Conservation (phyloP, 2,888 invertebrate genomes). For the Rhamphomyia laevipes region DNA sequence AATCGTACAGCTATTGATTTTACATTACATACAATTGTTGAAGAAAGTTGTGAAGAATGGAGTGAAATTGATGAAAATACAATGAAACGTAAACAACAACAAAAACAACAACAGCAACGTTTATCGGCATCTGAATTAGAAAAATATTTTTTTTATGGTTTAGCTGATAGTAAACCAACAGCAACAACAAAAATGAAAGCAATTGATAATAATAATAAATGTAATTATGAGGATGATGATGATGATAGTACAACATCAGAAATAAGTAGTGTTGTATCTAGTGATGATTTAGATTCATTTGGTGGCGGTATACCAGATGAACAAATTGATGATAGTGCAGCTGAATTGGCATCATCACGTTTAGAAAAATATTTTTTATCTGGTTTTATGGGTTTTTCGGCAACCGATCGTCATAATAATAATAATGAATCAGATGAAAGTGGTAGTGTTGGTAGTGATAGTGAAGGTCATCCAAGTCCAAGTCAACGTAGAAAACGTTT, state of each 20-base stretch:
- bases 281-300: conserved; percentile 67
- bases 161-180: conserved; percentile 54
- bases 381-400: conserved; percentile 72
- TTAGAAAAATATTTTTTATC: conserved; percentile 82
- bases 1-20: conserved; percentile 75
- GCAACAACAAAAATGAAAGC: no score
- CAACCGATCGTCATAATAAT: conserved; percentile 35
- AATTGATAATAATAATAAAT: conserved; percentile 45
- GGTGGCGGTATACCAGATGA: conserved; percentile 45
- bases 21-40: conserved; percentile 83
- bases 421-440: conserved; percentile 62
- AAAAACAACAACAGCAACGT: conserved; percentile 42
- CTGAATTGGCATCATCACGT: conserved; percentile 69
- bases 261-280: conserved; percentile 74
- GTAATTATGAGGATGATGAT: no score
- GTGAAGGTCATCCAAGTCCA: conserved; percentile 78
- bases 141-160: conserved; percentile 80
- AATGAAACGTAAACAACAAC: conserved; percentile 36
- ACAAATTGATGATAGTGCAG: conserved; percentile 41
- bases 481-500: conserved; percentile 71
- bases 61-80: conserved; percentile 53
- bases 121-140: conserved; percentile 74
- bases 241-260: conserved; percentile 52
- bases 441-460: conserved; percentile 81
- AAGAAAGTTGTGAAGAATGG: conserved; percentile 82